Evolutionary conservation across 2,113 vertebrate species (phyloP).

Genomic region (Myanophis thanlyinensis): DNA sequence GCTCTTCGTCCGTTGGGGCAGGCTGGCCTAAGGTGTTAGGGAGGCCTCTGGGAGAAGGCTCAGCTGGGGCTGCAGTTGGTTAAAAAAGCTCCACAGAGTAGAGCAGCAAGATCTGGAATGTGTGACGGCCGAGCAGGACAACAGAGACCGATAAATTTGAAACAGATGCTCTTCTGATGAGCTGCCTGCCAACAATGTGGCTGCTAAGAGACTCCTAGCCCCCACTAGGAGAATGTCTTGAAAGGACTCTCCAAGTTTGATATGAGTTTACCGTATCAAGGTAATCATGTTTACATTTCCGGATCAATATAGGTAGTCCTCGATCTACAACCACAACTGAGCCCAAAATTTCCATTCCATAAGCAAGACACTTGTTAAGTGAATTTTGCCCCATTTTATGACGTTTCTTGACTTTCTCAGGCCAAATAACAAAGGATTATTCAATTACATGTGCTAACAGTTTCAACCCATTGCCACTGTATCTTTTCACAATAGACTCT

Average conservation of each 20-base stretch:
- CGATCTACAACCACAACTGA: neutral
- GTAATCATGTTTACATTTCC: neutral
- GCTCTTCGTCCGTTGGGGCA: conserved; percentile 77
- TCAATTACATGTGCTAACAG: too few relatives aligned
- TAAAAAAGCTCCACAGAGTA: conserved; percentile 70
- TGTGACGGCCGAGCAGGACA: conserved; percentile 36
- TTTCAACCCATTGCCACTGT: too few relatives aligned
- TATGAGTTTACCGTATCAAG: neutral
- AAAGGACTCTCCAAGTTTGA: neutral
- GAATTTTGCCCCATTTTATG: neutral
- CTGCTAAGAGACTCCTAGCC: conserved; percentile 2
- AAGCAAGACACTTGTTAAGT: neutral
- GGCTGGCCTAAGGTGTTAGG: conserved; percentile 61
- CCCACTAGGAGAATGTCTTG: neutral
- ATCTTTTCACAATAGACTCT: too few relatives aligned
- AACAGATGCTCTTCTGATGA: conserved; percentile 61
- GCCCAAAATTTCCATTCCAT: neutral
- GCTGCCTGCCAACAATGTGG: conserved; percentile 32
- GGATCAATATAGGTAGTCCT: neutral
- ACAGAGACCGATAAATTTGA: conserved; percentile 62
- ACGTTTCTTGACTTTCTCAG: too few relatives aligned
- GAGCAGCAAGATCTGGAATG: conserved; percentile 33
- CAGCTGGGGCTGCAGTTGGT: conserved; percentile 81
- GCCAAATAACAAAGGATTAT: too few relatives aligned
- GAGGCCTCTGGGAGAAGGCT: conserved; percentile 75